Evolutionary conservation across 2,888 invertebrate genomes (phyloP).

Genomic region (Hirtodrosophila trivittata): DNA sequence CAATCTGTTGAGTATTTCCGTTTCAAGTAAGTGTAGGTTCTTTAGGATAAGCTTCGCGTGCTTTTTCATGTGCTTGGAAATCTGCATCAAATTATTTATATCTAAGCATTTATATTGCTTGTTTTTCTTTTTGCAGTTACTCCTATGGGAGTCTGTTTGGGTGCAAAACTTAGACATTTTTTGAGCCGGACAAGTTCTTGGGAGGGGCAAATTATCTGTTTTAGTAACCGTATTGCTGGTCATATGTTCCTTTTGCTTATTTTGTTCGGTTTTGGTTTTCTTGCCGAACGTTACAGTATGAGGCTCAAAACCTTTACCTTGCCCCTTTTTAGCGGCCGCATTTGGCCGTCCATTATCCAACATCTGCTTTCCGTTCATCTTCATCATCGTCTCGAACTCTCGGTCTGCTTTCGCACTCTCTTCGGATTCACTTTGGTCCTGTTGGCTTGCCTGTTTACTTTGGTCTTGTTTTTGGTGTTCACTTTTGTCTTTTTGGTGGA

Average conservation of each 20-base stretch:
- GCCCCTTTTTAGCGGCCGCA: neutral
- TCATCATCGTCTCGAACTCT: slow-evolving; percentile 27
- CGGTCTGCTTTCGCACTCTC: slow-evolving; percentile 31
- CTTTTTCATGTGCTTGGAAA: slow-evolving; percentile 29
- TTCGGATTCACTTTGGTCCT: neutral
- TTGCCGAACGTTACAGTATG: neutral
- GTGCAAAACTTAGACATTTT: too few species aligned
- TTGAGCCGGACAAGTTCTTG: too few species aligned
- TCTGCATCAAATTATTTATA: slow-evolving; percentile 7
- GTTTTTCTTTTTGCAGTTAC: neutral
- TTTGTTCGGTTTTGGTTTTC: neutral
- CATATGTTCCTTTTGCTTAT: neutral
- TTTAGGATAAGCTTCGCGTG: slow-evolving; percentile 41
- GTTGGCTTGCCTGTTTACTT: neutral
- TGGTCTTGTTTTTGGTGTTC: neutral
- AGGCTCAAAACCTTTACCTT: neutral
- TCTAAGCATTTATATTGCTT: neutral
- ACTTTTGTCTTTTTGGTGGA: neutral
- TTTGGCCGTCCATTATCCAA: neutral
- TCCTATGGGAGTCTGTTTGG: neutral
- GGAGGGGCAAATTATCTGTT: too few species aligned
- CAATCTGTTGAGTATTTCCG: slow-evolving; percentile 25
- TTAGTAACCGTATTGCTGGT: neutral
- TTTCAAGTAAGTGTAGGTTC: slow-evolving; percentile 42
- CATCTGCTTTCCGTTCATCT: slow-evolving; percentile 7